phyloP scores from a whole-genome alignment of 2,113 vertebrate genomes.

The Paralichthys olivaceus region DNA sequence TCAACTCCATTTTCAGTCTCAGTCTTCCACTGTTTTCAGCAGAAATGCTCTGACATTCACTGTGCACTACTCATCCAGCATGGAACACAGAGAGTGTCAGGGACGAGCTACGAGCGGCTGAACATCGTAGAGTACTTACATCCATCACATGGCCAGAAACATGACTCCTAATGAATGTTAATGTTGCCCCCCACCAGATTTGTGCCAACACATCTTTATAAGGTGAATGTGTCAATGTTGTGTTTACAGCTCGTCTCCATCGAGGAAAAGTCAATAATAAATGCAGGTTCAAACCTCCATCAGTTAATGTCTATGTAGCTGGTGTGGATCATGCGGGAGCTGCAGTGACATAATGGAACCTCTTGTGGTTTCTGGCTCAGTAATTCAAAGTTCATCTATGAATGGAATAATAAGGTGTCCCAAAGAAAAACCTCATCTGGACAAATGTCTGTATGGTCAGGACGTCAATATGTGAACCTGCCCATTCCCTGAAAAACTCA shows the following conservation, averaged over 20 bases:
- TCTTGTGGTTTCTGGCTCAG: background rate
- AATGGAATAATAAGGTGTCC: background rate
- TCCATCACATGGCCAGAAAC: background rate
- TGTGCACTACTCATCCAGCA: too few species aligned
- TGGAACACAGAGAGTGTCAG: background rate
- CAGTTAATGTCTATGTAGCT: background rate
- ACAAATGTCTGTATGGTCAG: background rate
- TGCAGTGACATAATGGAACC: background rate
- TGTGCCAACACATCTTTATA: background rate
- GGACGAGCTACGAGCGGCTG: background rate
- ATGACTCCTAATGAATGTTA: background rate
- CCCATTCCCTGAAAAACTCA: background rate
- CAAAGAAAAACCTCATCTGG: background rate
- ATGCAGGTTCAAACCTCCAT: background rate
- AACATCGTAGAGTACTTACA: background rate
- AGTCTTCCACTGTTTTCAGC: too few species aligned
- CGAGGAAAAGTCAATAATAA: background rate
- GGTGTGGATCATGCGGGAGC: background rate
- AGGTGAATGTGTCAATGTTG: background rate
- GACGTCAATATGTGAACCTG: background rate
- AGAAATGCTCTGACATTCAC: too few species aligned
- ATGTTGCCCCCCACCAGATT: background rate
- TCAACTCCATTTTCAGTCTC: too few species aligned
- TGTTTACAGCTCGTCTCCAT: background rate
- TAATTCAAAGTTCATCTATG: background rate